phyloP scores from a whole-genome alignment of 2,113 vertebrate species.

The Varanus komodoensis region DNA sequence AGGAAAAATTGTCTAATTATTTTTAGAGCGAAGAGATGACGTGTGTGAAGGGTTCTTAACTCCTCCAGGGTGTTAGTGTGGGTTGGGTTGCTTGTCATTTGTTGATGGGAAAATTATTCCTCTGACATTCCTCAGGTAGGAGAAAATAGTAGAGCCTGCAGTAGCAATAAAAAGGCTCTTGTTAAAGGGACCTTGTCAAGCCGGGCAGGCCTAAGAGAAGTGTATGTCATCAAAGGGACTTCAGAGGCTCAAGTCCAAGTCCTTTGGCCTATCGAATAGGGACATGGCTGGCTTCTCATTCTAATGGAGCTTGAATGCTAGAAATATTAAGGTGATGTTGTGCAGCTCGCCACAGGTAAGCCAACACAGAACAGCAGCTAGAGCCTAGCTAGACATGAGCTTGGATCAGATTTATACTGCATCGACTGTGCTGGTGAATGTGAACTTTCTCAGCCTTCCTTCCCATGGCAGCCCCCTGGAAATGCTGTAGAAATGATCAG shows the following conservation, averaged over 20 bases:
- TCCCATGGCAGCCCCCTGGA: no score
- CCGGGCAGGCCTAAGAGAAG: neutral
- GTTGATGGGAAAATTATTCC: conserved; percentile 42
- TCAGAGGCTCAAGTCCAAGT: neutral
- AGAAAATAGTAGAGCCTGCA: conserved; percentile 25
- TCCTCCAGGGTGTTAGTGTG: conserved; percentile 38
- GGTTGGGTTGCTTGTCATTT: conserved; percentile 38
- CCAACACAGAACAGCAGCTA: neutral
- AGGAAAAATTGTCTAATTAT: conserved; percentile 40
- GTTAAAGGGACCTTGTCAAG: conserved; percentile 28
- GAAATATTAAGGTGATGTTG: neutral
- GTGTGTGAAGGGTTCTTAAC: conserved; percentile 39
- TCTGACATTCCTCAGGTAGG: conserved; percentile 35
- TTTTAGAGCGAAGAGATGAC: conserved; percentile 40
- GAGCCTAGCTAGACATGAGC: no score
- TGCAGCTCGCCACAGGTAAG: neutral
- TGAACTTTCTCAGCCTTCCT: no score
- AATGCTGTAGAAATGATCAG: no score
- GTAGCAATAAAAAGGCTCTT: conserved; percentile 12
- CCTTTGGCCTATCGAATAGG: neutral
- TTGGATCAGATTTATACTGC: no score
- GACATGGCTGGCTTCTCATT: neutral
- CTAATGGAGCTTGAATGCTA: neutral
- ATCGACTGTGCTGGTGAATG: no score
- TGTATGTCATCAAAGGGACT: neutral